Evolutionary conservation across 2,797 vertebrate species (phyloP), one percentile per base, ranked within the genome.

Genomic region (Manis pentadactyla): DNA sequence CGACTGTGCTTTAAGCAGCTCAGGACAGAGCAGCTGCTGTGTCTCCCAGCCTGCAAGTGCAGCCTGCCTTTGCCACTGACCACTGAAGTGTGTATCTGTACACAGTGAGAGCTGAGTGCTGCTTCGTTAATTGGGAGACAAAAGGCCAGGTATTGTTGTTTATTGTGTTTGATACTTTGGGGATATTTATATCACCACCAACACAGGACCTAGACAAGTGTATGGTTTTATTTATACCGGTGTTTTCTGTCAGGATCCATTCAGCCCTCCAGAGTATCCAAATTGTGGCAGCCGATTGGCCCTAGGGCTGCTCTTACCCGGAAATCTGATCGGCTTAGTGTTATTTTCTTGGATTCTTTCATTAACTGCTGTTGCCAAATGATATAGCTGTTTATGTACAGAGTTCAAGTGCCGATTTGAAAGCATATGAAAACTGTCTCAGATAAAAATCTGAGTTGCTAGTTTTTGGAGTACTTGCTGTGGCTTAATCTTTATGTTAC

Each of bases 1-100:
- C 98, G 95, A 94, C 78, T 7, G 66, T 57, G 94, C 90, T 95
- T 71, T 92, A 97, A 98, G 98, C 94, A 18, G 97, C 96, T 96
- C 86, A 37, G 97, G 93, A 94, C 95, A 25, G 97, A 97, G 98
- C 98, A 97, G 98, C 97, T 97, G 97, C 95, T 97, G 88, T 13
- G 88, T 84, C 92, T 68, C 23, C 92, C 55, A 21, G 59, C 57
- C 89, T 74, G 39, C 81, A 63, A 90, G 93, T 74, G 73, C 83
- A 92, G 94, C 86, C 97, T 31, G 42, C 64, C 49, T 83, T 95
- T 96, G 59, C 84, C 64, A n/a, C 93, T 92, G 97, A 53, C 94
- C 97, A 87, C 96, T 83, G 95, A 92, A 90, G 97, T 64, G 53
- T 66, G 55, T 53, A 94, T 83, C 86, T 64, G 8, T 96, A 93